Percentiles rank a stretch among this genome's conserved stretches.
These are phyloP conservation scores for Drosophila kanapiae DNA, from an alignment of 1,140 invertebrate species.

Conservation along the genomic window DNA sequence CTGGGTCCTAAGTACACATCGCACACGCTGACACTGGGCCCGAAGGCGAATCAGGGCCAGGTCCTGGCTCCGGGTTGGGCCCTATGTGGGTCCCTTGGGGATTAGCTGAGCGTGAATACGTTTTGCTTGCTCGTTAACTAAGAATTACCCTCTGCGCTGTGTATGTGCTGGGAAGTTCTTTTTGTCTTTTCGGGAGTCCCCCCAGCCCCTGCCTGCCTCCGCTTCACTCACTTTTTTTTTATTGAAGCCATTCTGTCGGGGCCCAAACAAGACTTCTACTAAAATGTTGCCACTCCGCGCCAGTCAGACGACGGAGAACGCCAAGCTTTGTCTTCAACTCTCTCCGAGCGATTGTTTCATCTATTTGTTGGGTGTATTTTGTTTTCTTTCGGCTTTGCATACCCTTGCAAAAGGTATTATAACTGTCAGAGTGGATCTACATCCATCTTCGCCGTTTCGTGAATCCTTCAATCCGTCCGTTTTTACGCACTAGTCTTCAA, in stretches of 20 bases:
- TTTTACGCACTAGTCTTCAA: too few relatives aligned
- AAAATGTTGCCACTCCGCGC: constrained; percentile 26
- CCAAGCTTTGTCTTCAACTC: background rate
- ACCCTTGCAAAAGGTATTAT: background rate
- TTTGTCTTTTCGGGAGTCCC: constrained; percentile 19
- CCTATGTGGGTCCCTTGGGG: constrained; percentile 51
- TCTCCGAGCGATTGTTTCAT: background rate
- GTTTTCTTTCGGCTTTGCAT: background rate
- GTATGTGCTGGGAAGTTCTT: constrained; percentile 19
- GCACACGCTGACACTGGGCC: constrained; percentile 31
- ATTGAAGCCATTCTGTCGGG: constrained; percentile 54
- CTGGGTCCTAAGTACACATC: constrained; percentile 55
- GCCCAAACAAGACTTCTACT: constrained; percentile 21
- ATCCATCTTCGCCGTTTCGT: too few relatives aligned
- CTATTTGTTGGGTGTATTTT: background rate
- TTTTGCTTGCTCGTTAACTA: constrained; percentile 78
- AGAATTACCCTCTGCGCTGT: constrained; percentile 68
- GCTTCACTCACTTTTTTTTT: constrained; percentile 59
- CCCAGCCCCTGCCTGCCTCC: constrained; percentile 42
- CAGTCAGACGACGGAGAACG: constrained; percentile 1
- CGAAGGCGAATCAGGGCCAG: constrained; percentile 27
- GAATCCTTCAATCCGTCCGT: too few relatives aligned
- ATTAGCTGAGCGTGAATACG: constrained; percentile 76
- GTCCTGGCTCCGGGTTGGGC: background rate
- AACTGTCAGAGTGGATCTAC: too few relatives aligned